Base-by-base conservation (phyloP, 2,797 vertebrate species). In the Rhincodon typus region DNA sequence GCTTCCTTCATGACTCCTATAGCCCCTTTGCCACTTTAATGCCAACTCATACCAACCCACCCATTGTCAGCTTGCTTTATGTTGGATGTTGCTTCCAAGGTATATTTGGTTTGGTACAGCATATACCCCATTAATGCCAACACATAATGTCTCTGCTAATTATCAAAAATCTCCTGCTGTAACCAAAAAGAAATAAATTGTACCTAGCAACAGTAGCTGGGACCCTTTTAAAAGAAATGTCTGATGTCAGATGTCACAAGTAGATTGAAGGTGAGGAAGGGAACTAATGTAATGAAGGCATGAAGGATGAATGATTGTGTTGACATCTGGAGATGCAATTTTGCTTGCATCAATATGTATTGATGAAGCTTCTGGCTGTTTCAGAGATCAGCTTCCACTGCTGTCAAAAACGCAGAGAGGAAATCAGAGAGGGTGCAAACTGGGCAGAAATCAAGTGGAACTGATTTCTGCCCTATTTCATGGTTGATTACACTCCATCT, bases 401-500 rank as follows among this genome's bases (percentile, higher is more conserved):
- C 66, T 93, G 90, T 93, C 90, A 93, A 93, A 93, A 21, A 38
- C 90, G 25, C 13, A 10, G 66, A 69, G 34, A 93, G 66, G 66
- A 69, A 23, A 93, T 93, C 90, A n/a, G 38, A 66, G 62, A 93
- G 42, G 90, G 90, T 69, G 21, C 90, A 93, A 93, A 38, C 21
- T 93, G 66, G 62, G 62, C 34, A 93, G 90, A 69, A 93, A 69
- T 69, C 90, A 69, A 93, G 90, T 23, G 38, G 90, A 93, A 93
- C 62, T 42, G 62, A 93, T 69, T 42, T 69, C n/a, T 69, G 90
- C 90, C 90, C 90, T 69, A 93, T 93, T 93, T 93, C 62, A 93
- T 67, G 66, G 90, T 93, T 62, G 67, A 93, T 93, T 93, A 93
- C 62, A 93, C n/a, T 66, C 82, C 62, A 27, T 93, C 90, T 93